Evolutionary conservation across 2,797 vertebrate genomes (phyloP).

Genomic region (Microhierax caerulescens): DNA sequence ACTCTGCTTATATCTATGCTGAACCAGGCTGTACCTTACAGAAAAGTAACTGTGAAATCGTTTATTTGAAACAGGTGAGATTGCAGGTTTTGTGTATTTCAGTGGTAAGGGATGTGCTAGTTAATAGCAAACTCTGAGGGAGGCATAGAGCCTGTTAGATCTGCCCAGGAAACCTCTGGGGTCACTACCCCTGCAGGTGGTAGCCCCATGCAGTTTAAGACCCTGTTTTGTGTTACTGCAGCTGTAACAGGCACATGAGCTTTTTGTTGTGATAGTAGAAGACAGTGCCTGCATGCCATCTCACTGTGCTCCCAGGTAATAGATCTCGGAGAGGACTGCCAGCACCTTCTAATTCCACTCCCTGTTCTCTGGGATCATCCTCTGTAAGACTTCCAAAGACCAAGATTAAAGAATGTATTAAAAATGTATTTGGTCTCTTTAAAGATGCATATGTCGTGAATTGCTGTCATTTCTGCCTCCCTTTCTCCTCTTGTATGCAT

Average conservation of each 20-base stretch:
- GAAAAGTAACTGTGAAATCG: not conserved
- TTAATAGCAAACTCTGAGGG: not conserved
- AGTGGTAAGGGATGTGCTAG: not conserved
- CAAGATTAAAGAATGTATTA: not conserved
- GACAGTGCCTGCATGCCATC: not conserved
- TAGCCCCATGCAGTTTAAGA: not conserved
- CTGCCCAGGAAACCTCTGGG: not conserved
- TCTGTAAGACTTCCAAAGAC: not conserved
- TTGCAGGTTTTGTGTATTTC: not conserved
- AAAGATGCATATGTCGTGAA: not conserved
- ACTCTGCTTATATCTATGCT: not conserved
- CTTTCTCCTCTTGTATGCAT: not conserved
- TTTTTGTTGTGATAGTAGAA: not conserved
- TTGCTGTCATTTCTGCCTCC: not conserved
- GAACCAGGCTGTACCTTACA: not conserved
- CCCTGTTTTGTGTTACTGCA: not conserved
- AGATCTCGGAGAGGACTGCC: not conserved
- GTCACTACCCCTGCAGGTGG: not conserved
- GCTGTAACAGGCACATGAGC: not conserved
- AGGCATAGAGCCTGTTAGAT: not conserved
- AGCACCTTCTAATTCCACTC: not conserved
- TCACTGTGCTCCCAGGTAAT: not conserved
- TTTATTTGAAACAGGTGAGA: not conserved
- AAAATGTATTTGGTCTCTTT: not conserved
- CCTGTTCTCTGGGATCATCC: not conserved